Percentiles rank a stretch among this genome's conserved stretches.
Conservation (phyloP, 2,888 invertebrate species). For the Noctua pronuba region DNA sequence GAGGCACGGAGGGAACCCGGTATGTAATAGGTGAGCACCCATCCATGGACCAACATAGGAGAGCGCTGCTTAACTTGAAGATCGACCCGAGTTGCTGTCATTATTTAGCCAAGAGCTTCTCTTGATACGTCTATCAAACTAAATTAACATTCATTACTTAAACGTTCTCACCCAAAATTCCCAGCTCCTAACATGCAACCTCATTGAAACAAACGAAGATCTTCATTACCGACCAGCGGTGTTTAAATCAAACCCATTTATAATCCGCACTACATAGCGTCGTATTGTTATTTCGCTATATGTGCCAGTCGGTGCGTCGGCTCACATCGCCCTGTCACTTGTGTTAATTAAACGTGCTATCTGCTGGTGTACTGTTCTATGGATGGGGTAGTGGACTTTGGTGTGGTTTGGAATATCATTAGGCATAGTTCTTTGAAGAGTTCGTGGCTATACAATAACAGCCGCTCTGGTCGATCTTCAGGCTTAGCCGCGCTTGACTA, state of each 20-base stretch:
- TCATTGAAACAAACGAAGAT: constrained; percentile 25
- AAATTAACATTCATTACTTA: neutral
- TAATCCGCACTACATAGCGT: constrained; percentile 67
- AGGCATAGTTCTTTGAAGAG: neutral
- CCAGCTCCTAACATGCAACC: neutral
- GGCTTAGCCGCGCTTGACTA: too few relatives aligned
- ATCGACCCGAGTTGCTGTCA: too few relatives aligned
- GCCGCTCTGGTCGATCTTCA: too few relatives aligned
- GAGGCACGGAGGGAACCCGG: too few relatives aligned
- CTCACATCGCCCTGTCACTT: constrained; percentile 86
- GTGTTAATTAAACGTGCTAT: constrained; percentile 88
- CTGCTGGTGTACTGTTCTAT: constrained; percentile 67
- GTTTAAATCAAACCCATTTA: constrained; percentile 77
- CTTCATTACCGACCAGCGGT: constrained; percentile 55
- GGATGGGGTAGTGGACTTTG: constrained; percentile 67
- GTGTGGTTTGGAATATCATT: neutral
- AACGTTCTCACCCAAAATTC: neutral
- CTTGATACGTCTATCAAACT: neutral
- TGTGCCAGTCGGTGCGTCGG: constrained; percentile 72
- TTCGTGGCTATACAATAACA: too few relatives aligned
- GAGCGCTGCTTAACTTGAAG: too few relatives aligned
- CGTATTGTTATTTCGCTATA: constrained; percentile 74
- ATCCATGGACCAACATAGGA: too few relatives aligned
- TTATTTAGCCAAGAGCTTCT: neutral
- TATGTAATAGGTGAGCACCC: too few relatives aligned